A percentile compares a stretch with the other conserved stretches of the same genome.
These are phyloP conservation scores for Hypotaenidia okinawae DNA, from an alignment of 2,797 vertebrate species.

Conservation along the genomic window DNA sequence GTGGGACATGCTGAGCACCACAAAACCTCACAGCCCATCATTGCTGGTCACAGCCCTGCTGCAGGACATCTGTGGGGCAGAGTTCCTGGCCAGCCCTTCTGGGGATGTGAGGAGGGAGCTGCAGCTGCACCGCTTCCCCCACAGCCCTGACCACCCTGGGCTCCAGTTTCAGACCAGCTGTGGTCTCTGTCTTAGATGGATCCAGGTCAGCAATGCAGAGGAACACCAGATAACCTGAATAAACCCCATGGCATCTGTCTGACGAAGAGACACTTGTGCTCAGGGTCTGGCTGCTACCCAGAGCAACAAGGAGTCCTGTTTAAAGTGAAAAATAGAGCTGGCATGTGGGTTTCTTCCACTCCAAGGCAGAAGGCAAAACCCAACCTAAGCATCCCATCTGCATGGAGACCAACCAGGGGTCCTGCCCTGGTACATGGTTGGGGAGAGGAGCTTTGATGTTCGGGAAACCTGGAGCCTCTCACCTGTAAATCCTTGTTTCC, in stretches of 20 bases:
- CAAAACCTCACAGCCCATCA: background rate
- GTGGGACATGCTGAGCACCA: background rate
- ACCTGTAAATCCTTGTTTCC: background rate
- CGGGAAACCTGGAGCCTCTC: background rate
- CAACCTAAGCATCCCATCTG: background rate
- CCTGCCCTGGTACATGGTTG: rapidly evolving
- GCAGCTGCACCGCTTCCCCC: background rate
- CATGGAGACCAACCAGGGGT: background rate
- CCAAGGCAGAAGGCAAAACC: background rate
- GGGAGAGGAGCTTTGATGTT: background rate
- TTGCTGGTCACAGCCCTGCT: background rate
- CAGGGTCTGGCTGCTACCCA: background rate
- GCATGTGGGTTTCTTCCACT: background rate
- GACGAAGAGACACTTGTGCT: background rate
- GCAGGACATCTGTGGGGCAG: background rate
- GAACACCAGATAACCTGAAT: background rate
- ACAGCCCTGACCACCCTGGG: rapidly evolving
- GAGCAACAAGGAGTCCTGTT: background rate
- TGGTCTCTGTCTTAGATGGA: background rate
- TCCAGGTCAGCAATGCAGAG: background rate
- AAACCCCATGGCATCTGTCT: background rate
- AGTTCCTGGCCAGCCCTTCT: rapidly evolving
- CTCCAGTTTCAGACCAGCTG: background rate
- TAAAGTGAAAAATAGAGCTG: too few species aligned
- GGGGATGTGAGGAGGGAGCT: background rate